Evolutionary conservation across 2,797 vertebrate genomes (phyloP).

Genomic region (Arnoldichthys spilopterus): DNA sequence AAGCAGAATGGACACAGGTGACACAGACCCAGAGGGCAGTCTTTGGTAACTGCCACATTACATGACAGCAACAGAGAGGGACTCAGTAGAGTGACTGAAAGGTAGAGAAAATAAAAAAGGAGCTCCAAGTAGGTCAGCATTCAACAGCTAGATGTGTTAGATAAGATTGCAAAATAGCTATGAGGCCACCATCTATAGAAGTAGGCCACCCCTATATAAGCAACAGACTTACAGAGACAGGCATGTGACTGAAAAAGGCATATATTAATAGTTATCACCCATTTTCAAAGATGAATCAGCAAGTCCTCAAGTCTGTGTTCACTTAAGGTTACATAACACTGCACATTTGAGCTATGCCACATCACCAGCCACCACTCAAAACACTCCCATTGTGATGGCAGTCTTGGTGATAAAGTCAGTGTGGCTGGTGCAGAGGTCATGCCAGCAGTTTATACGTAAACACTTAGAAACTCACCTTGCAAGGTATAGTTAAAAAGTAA

Average conservation of each 20-base stretch:
- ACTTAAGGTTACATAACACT: background rate
- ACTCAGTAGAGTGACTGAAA: background rate
- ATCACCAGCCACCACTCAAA: background rate
- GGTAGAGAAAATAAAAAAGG: background rate
- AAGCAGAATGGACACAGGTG: background rate
- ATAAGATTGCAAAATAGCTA: background rate
- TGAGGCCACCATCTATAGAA: background rate
- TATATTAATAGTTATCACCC: background rate
- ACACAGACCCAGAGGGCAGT: background rate
- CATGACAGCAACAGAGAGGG: too few relatives aligned
- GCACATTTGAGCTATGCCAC: background rate
- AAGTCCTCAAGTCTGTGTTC: background rate
- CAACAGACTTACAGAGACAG: background rate
- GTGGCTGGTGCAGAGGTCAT: background rate
- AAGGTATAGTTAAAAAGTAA: background rate
- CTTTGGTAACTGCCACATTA: background rate
- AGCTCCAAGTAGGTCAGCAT: background rate
- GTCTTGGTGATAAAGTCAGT: background rate
- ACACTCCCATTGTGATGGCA: background rate
- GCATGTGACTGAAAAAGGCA: background rate
- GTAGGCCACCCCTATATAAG: too few relatives aligned
- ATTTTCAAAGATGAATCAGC: background rate
- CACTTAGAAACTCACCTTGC: background rate
- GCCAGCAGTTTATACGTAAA: background rate
- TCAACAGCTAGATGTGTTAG: background rate